Base-by-base conservation (phyloP, 2,888 invertebrate species). In the Macrophya alboannulata region DNA sequence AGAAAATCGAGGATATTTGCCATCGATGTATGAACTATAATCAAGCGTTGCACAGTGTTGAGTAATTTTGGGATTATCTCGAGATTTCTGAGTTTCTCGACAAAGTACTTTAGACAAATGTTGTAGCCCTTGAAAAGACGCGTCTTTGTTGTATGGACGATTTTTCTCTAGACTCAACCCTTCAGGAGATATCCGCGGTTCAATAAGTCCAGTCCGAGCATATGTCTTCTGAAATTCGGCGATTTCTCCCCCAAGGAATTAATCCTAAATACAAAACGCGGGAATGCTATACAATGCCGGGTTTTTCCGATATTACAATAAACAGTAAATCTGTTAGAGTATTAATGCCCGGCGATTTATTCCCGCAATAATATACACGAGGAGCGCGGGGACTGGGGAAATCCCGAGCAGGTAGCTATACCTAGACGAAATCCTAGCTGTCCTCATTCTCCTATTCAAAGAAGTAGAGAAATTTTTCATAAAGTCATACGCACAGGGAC, bases 391-490 rank as follows among this genome's bases (percentile, higher is more conserved):
- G 68, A 6, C 15, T 68, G 21, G 45, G n/a, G n/a, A 74, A 74
- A 43, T 25, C 68, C 68, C 31, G 15, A 37, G 17, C 68, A 74
- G 74, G 43, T 74, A 74, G 43, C 72, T 25, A n/a, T n/a, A 12
- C 21, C 62, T 12, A 31, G 31, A 31, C 31, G 31, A 31, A 31
- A 31, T 31, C 31, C 31, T 31, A 31, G 31, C 10, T 21, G 12
- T 62, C 10, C 62, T 62, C 9, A 25, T 62, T 25, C 12, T 0
- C 51, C 0, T 12, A 62, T 25, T 25, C 10, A 25, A 62, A 12
- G 25, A 10, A 62, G 25, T 62, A 62, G 62, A 62, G 12, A 62
- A 62, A 62, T 62, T 62, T 62, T 62, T 12, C 25, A 62, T 17
- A 12, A 25, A 25, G 9, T 62, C 62, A 9, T 62, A 62, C 12